A percentile compares a stretch with the other conserved stretches of the same genome.
phyloP scores from a whole-genome alignment of 1,140 invertebrate species.

The Limonius californicus region DNA sequence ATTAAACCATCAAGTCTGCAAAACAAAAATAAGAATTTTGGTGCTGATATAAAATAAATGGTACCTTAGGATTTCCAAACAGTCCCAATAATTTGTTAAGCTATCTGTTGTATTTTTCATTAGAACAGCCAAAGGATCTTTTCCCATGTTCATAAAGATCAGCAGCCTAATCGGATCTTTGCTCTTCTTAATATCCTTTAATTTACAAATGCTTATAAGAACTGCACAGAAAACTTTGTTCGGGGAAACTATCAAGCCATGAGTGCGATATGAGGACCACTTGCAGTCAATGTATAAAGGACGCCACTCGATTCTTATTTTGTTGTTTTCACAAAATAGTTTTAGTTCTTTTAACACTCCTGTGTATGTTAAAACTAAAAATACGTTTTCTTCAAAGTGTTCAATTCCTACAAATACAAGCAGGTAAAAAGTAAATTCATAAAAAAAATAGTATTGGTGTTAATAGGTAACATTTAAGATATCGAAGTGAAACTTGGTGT shows the following conservation, averaged over 20 bases:
- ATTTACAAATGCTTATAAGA: slow-evolving; percentile 25
- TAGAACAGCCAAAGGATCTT: slow-evolving; percentile 30
- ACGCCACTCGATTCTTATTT: slow-evolving; percentile 29
- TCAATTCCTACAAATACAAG: slow-evolving; percentile 28
- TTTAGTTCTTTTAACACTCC: slow-evolving; percentile 32
- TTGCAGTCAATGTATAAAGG: slow-evolving; percentile 28
- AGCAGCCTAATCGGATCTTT: slow-evolving; percentile 26
- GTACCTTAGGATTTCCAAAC: slow-evolving; percentile 35
- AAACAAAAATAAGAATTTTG: not conserved
- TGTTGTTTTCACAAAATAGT: slow-evolving; percentile 23
- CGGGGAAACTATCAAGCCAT: slow-evolving; percentile 28
- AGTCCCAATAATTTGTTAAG: slow-evolving; percentile 34
- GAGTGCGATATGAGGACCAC: slow-evolving; percentile 20
- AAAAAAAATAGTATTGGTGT: too few species aligned
- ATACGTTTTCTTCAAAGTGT: slow-evolving; percentile 23
- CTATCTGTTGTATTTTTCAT: slow-evolving; percentile 28
- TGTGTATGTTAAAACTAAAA: slow-evolving; percentile 32
- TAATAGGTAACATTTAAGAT: too few species aligned
- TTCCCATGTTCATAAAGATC: slow-evolving; percentile 27
- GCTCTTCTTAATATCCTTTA: slow-evolving; percentile 24
- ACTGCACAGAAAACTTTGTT: slow-evolving; percentile 29
- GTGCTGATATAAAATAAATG: too few species aligned
- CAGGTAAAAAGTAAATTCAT: too few species aligned
- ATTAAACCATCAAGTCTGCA: slow-evolving; percentile 31
- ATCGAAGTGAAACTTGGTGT: too few species aligned